Evolutionary conservation across 1,140 invertebrate genomes (phyloP).

Genomic region (Pseudomyrmex flavicornis): DNA sequence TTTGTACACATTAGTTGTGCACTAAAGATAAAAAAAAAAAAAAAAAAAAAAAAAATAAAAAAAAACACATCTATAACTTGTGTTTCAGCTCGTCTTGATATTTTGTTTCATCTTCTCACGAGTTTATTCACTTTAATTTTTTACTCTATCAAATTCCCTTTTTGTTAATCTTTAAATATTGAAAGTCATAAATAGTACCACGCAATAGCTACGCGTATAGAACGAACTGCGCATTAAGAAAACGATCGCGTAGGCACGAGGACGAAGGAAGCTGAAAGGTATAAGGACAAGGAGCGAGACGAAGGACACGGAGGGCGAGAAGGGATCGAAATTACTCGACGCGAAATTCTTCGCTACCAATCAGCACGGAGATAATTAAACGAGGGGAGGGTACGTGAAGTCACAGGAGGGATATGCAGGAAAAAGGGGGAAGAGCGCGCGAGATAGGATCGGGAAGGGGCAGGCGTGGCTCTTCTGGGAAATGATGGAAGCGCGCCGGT

Average conservation of each 20-base stretch:
- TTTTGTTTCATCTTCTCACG: no score
- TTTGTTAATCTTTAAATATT: background rate
- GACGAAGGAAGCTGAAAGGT: slow-evolving; percentile 12
- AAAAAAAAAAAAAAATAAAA: no score
- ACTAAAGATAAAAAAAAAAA: no score
- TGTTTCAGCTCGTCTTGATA: no score
- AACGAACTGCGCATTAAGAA: slow-evolving; percentile 16
- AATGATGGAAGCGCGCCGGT: slow-evolving; percentile 82
- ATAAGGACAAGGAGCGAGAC: slow-evolving; percentile 11
- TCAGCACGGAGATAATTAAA: slow-evolving; percentile 84
- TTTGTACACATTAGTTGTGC: no score
- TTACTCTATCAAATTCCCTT: no score
- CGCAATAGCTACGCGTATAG: background rate
- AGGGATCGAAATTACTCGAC: slow-evolving; percentile 82
- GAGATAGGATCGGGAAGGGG: slow-evolving; percentile 82
- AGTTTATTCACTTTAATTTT: no score
- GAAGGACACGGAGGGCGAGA: slow-evolving; percentile 57
- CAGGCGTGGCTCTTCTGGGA: slow-evolving; percentile 80
- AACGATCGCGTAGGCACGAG: slow-evolving; percentile 23
- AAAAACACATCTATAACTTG: no score
- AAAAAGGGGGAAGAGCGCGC: slow-evolving; percentile 67
- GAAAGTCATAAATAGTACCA: background rate
- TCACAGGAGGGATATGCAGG: slow-evolving; percentile 62
- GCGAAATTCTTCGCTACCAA: slow-evolving; percentile 83
- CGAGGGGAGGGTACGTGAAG: slow-evolving; percentile 78